Base-by-base conservation (phyloP, 2,888 invertebrate genomes). In the Chrysolina americana region DNA sequence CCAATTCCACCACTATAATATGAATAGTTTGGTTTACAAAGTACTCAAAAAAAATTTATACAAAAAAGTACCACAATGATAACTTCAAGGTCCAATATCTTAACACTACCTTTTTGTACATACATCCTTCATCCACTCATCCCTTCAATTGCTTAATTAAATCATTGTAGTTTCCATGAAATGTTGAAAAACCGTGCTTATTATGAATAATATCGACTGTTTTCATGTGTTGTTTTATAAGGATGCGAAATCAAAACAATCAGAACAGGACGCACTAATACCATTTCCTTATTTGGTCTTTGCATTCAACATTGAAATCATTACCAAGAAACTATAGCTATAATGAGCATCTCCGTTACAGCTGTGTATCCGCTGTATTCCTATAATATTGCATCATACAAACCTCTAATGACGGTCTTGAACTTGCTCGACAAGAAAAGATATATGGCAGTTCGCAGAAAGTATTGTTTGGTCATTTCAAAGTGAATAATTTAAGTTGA, bases 371-470 rank as follows among this genome's bases (percentile, higher is more conserved):
- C 15, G 23, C 15, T 59, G 36, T 36, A 36, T 47, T n/a, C 15
- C 8, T 44, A 47, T 6, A 59, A 28, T 10, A n/a, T 59, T 59
- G 59, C 59, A 59, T 59, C 59, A 59, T 36, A 8, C 59, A 28
- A 28, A 59, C 28, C 15, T 59, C 59, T 59, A 59, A 53, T 53
- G 21, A 19, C 11, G 48, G 48, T 10, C 48, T 59, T 59, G 59
- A 59, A 59, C 59, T 59, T 59, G 36, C 28, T 36, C 17, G 28
- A 23, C n/a, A 59, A 23, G 59, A 28, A n/a, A 59, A 59, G 36
- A 59, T 28, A 59, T 59, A 59, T n/a, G n/a, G 28, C n/a, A 23
- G 10, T 59, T 59, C 28, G 15, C 59, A 59, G 59, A 36, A 59
- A 8, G 13, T 28, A 36, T 19, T 53, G 19, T 53, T 36, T 36